Conservation (phyloP, 2,113 vertebrate genomes). For the Onychostoma macrolepis region DNA sequence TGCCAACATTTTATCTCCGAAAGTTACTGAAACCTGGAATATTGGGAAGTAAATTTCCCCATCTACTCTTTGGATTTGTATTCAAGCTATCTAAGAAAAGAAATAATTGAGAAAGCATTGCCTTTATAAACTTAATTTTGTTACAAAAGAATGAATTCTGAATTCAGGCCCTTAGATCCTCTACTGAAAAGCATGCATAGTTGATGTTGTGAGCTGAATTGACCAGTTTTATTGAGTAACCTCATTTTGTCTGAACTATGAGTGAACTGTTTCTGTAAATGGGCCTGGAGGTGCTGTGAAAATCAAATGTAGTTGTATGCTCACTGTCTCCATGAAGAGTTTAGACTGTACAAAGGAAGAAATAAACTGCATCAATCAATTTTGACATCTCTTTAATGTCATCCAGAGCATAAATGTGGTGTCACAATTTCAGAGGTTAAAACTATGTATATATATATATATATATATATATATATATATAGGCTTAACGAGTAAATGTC, state of each 20-base stretch:
- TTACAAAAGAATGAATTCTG: neutral
- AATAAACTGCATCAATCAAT: conserved; percentile 74
- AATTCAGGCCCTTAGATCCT: neutral
- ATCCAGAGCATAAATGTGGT: neutral
- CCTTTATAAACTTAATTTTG: neutral
- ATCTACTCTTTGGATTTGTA: neutral
- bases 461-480: neutral
- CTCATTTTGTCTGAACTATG: neutral
- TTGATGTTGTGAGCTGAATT: neutral
- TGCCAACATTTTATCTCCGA: neutral
- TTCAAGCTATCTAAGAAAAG: neutral
- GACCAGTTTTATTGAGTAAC: neutral
- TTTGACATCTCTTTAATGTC: neutral
- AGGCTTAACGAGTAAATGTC: neutral
- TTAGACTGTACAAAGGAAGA: conserved; percentile 76
- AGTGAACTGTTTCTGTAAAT: conserved; percentile 15
- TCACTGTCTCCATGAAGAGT: conserved; percentile 75
- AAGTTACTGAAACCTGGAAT: neutral
- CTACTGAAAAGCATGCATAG: neutral
- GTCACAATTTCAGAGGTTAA: neutral
- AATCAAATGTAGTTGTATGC: conserved; percentile 65
- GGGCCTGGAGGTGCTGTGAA: conserved; percentile 77
- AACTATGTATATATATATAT: neutral
- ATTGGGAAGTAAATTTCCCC: neutral
- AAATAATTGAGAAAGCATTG: neutral